Evolutionary conservation across 2,113 vertebrate species (phyloP).

Genomic region (Tachuris rubrigastra): DNA sequence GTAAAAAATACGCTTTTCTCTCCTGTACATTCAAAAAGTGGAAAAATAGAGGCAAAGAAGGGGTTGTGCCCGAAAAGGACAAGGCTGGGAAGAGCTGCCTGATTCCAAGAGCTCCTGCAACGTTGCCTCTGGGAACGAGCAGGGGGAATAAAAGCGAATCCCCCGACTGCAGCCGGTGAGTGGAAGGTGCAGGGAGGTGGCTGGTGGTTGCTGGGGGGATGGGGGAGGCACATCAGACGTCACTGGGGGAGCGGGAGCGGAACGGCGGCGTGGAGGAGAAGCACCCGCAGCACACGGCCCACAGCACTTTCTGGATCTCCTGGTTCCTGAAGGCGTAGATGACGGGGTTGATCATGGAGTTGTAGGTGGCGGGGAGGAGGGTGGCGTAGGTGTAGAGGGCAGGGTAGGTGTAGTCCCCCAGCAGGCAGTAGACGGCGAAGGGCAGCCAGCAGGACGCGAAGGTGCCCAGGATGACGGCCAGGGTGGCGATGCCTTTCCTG

Average conservation of each 20-base stretch:
- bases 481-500: conserved; percentile 79
- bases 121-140: background rate
- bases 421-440: conserved; percentile 88
- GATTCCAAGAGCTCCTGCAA: background rate
- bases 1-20: conserved; percentile 51
- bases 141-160: background rate
- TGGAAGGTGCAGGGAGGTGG: background rate
- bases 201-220: no score
- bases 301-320: conserved; percentile 90
- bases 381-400: conserved; percentile 87
- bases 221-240: conserved; percentile 76
- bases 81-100: background rate
- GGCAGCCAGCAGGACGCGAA: conserved; percentile 94
- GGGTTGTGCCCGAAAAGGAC: background rate
- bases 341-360: conserved; percentile 91
- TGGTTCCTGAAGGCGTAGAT: conserved; percentile 94
- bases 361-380: conserved; percentile 88
- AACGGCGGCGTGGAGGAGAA: conserved; percentile 70
- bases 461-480: conserved; percentile 86
- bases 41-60: conserved; percentile 29
- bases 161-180: rapidly evolving
- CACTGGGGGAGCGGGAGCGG: conserved; percentile 85
- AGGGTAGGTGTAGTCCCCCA: conserved; percentile 83
- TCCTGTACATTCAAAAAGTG: conserved; percentile 3
- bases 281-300: conserved; percentile 85